Evolutionary conservation across 2,113 vertebrate species (phyloP), one percentile per base, ranked within the genome.

Genomic region (Ctenodactylus gundi): DNA sequence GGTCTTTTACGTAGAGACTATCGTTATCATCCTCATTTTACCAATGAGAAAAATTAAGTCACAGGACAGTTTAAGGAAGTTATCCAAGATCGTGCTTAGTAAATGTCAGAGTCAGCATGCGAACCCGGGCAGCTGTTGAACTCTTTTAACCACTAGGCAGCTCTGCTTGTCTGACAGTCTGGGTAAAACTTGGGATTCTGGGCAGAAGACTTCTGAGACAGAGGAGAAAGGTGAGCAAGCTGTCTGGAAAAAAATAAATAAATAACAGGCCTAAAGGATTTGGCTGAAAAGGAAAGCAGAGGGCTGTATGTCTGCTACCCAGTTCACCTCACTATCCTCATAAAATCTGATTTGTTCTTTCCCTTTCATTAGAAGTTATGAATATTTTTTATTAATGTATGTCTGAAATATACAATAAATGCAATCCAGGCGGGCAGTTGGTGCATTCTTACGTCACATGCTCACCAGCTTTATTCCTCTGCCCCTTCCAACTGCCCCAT

Each of bases 41-140:
- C 53, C 41, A 78, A 60, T 94, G n/a, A 88, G 36, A 88, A 90
- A 91, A 78, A 76, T 18, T 13, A 27, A 85, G 27, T 58, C 7
- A 81, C 21, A 41, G 34, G 55, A 75, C 58, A 9, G 20, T 85
- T n/a, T n/a, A 85, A 72, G 13, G 67, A 67, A 85, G 9, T 85
- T 67, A 9, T 94, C 34, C 39, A 85, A 85, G 49, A 60, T 88
- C 78, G 53, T 25, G 90, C 11, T 77, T 53, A 83, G 31, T 51
- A 94, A 89, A 41, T 88, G 27, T 77, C 76, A 96, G 76, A 86
- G 60, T 12, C 25, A 81, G 21, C 49, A 89, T 53, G 90, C 72
- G 80, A 95, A 73, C 29, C 11, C 68, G 84, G 25, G 39, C 6
- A 83, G 20, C n/a, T 84, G n/a, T 85, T 88, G 39, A 94, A 89